A percentile compares a stretch with the other conserved stretches of the same genome.
Evolutionary conservation across 2,888 invertebrate genomes (phyloP).

Genomic region (Synanthedon vespiformis): DNA sequence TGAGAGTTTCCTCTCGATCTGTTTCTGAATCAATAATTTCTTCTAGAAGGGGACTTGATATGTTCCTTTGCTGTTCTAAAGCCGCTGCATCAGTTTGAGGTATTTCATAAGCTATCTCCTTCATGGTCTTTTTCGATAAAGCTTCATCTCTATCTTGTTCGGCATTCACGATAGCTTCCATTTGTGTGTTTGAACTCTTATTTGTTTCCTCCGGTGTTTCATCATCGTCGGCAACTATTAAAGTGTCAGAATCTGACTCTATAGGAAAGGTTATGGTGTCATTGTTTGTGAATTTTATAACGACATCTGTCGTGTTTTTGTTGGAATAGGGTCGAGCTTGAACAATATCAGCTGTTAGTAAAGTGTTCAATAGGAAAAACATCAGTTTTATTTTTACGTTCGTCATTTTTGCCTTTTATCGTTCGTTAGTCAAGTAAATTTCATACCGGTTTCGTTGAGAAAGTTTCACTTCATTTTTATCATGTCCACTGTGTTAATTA

Average conservation of each 20-base stretch:
- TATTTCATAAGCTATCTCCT: slow-evolving; percentile 25
- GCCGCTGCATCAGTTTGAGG: slow-evolving; percentile 32
- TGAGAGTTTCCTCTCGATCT: slow-evolving; percentile 55
- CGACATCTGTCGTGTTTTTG: slow-evolving; percentile 26
- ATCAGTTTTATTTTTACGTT: slow-evolving; percentile 64
- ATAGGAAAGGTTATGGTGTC: slow-evolving; percentile 49
- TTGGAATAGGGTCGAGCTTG: slow-evolving; percentile 46
- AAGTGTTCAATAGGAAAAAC: slow-evolving; percentile 50
- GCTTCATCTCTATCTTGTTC: slow-evolving; percentile 52
- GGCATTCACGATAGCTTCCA: slow-evolving; percentile 48
- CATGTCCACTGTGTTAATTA: background rate
- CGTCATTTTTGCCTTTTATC: slow-evolving; percentile 31
- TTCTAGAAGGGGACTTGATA: slow-evolving; percentile 55
- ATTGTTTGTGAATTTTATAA: slow-evolving; percentile 37
- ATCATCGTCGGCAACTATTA: slow-evolving; percentile 46
- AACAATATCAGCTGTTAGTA: slow-evolving; percentile 48
- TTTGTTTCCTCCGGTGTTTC: slow-evolving; percentile 37
- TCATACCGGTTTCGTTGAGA: background rate
- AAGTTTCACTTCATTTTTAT: background rate
- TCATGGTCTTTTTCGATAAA: slow-evolving; percentile 34
- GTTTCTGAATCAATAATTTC: slow-evolving; percentile 62
- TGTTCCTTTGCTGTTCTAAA: slow-evolving; percentile 48
- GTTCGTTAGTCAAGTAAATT: background rate
- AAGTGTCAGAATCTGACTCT: slow-evolving; percentile 51
- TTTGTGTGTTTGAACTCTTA: slow-evolving; percentile 41